Evolutionary conservation across 2,888 invertebrate species (phyloP).

Genomic region (Aricia artaxerxes): DNA sequence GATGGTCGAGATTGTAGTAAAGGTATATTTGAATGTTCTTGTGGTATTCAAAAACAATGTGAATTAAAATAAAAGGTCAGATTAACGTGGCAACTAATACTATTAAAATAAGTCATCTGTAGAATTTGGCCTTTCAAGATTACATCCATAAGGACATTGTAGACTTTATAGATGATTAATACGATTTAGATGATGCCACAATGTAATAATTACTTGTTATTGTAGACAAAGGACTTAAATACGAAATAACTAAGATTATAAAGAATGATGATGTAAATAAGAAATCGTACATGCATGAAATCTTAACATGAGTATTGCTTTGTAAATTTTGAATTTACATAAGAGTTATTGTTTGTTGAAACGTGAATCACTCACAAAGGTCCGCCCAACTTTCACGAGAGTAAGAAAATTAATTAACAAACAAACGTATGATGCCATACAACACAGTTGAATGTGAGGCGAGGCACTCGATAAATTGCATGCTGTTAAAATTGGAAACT

Average conservation of each 20-base stretch:
- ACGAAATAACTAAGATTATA: neutral
- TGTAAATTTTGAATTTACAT: slow-evolving; percentile 63
- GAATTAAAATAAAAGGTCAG: neutral
- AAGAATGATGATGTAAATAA: slow-evolving; percentile 8
- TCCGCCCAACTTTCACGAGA: slow-evolving; percentile 70
- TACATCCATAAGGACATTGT: neutral
- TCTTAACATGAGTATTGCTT: neutral
- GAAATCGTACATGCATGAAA: slow-evolving; percentile 12
- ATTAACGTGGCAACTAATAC: neutral
- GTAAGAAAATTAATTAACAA: slow-evolving; percentile 50
- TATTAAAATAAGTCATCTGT: neutral
- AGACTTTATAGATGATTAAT: neutral
- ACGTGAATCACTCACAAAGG: slow-evolving; percentile 69
- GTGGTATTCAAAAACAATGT: neutral
- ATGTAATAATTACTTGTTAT: neutral
- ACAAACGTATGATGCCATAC: slow-evolving; percentile 33
- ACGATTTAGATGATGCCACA: neutral
- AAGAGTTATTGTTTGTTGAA: slow-evolving; percentile 67
- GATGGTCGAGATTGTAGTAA: neutral
- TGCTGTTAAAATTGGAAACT: slow-evolving; percentile 1
- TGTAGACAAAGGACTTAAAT: neutral
- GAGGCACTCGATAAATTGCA: neutral
- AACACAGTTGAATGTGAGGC: slow-evolving; percentile 1
- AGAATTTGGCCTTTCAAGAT: slow-evolving; percentile 14
- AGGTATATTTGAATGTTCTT: neutral